Conservation (phyloP, 35 echinoderm and acorn worm genomes). For the Stichopus chloronotus region DNA sequence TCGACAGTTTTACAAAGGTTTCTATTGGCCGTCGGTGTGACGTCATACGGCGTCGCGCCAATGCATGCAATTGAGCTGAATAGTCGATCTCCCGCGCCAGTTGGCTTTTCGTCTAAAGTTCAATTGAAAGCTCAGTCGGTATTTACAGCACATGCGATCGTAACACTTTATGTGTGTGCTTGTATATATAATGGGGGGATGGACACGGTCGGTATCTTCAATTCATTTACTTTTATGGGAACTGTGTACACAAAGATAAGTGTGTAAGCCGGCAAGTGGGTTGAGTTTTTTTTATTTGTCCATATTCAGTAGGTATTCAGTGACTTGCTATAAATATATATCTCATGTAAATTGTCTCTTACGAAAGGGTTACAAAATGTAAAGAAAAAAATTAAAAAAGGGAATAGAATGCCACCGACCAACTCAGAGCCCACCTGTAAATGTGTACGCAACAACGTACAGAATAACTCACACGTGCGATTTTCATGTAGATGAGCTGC, state of each 20-base stretch:
- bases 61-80: slow-evolving; percentile 35
- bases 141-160: slow-evolving; percentile 13
- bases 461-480: too few relatives aligned
- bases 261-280: not conserved
- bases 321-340: not conserved
- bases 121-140: not conserved
- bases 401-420: not conserved
- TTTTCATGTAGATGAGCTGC: too few relatives aligned
- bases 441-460: too few relatives aligned
- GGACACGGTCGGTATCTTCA: not conserved
- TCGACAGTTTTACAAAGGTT: slow-evolving; percentile 43
- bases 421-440: too few relatives aligned
- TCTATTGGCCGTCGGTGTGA: slow-evolving; percentile 39
- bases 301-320: too few relatives aligned
- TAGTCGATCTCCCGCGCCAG: not conserved
- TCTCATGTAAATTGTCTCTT: not conserved
- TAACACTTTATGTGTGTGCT: not conserved
- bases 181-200: not conserved
- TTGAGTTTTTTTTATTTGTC: not conserved
- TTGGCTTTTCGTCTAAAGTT: slow-evolving; percentile 38
- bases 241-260: slow-evolving; percentile 21
- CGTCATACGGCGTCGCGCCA: slow-evolving; percentile 43
- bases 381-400: not conserved
- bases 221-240: not conserved
- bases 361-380: not conserved